Evolutionary conservation across 2,113 vertebrate species (phyloP), one percentile per base, ranked within the genome.

Genomic region (Paralichthys olivaceus): DNA sequence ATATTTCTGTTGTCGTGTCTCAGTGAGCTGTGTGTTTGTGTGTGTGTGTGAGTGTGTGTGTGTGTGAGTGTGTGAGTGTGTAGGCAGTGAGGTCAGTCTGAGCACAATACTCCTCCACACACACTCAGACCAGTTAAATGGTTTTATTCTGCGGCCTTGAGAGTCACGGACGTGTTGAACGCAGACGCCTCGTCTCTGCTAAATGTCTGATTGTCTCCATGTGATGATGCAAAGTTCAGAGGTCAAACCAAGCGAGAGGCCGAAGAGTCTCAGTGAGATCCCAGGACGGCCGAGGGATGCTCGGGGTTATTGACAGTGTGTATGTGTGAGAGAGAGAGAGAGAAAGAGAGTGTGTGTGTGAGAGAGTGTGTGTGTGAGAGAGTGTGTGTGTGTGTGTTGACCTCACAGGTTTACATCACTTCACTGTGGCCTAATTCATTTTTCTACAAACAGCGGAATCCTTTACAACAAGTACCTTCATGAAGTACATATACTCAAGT

Each of bases 21-120:
- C 45, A 49, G 43, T 17, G 45, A 8, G 1, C 17, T 49, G 45
- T 47, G 45, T 47, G 45, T 47, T 14, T 17, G 43, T 45, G 43
- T 1, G 40, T 43, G 40, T 43, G 40, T 43, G 40, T 43, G 29
- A 32, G 29, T 32, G 29, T 7, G 3, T 32, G 29, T 47, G 45
- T 17, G 15, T 17, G 40, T 15, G 45, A 6, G 12, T 47, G 43
- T 47, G 43, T 17, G 4, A 53, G 66, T 59, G 22, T 32, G 58
- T 29, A 20, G 68, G 60, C 13, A 23, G 51, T 61, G 87, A 83
- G 28, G 51, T 66, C 60, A 40, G 73, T 53, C 65, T 55, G 61
- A 57, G 1, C 54, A 88, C 83, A 85, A 77, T 75, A 49, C 62
- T 19, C 68, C 79, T 55, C 56, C 76, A 59, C 62, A 75, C 34